These are phyloP conservation scores for Copsychus sechellarum DNA, from an alignment of 2,113 vertebrate species.

Conservation along the genomic window DNA sequence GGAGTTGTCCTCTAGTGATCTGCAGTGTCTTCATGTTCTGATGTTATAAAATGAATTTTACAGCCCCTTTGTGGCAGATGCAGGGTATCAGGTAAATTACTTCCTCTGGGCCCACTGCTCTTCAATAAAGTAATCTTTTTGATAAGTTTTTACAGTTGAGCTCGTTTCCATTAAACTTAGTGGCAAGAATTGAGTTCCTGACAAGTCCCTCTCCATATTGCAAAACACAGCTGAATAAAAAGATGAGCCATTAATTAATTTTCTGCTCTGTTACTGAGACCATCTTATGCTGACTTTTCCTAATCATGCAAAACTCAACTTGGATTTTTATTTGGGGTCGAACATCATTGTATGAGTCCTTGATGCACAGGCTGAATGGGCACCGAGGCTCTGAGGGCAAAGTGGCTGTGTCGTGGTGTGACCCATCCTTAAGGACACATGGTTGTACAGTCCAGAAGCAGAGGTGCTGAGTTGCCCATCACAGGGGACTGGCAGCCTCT, in stretches of 20 bases:
- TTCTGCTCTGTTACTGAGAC: not conserved
- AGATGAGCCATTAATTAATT: not conserved
- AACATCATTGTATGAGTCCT: not conserved
- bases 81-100: not conserved
- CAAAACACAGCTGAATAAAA: not conserved
- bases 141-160: not conserved
- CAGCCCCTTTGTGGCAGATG: not conserved
- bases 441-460: accelerated
- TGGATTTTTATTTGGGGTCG: not conserved
- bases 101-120: not conserved
- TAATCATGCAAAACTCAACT: not conserved
- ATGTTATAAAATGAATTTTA: constrained; percentile 6
- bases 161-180: not conserved
- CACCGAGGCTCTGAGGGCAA: accelerated
- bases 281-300: not conserved
- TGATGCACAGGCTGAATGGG: accelerated
- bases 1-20: not conserved
- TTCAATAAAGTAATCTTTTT: not conserved
- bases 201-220: not conserved
- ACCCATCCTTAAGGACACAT: accelerated
- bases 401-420: accelerated
- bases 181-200: not conserved
- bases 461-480: not conserved
- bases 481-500: not conserved
- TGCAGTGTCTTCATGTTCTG: not conserved